Conservation (phyloP, 2,797 vertebrate genomes). For the Melanotaenia maccullochi region DNA sequence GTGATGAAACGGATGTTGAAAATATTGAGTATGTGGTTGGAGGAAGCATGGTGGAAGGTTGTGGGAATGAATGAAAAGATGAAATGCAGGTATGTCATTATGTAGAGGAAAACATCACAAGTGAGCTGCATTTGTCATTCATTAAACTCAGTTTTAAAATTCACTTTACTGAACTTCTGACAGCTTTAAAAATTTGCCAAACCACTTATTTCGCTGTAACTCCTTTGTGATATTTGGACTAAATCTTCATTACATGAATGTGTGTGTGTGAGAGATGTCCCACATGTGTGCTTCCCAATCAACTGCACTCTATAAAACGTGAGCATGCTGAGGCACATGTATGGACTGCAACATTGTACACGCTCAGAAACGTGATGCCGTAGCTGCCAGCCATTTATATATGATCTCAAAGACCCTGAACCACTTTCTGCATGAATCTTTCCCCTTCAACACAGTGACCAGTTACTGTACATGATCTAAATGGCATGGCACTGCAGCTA, state of each 20-base stretch:
- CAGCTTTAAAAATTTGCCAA: background rate
- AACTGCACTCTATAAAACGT: background rate
- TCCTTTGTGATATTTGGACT: background rate
- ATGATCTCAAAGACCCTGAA: background rate
- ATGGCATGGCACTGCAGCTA: conserved; percentile 15
- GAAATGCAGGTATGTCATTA: conserved; percentile 12
- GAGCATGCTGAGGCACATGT: background rate
- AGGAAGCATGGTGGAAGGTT: background rate
- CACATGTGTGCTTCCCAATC: background rate
- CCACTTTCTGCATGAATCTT: background rate
- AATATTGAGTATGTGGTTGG: conserved; percentile 1
- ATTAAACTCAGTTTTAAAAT: background rate
- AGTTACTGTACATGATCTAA: background rate
- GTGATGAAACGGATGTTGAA: conserved; percentile 15
- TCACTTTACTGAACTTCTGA: background rate
- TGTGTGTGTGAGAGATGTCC: background rate
- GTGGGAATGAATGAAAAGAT: conserved; percentile 3
- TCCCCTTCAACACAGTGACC: background rate
- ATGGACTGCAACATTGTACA: background rate
- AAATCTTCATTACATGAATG: background rate
- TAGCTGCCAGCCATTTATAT: background rate
- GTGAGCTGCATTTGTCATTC: background rate
- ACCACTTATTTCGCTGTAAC: background rate
- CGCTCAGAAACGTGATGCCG: background rate
- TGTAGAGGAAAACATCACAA: conserved; percentile 34